Percentiles rank a stretch among this genome's conserved stretches.
Evolutionary conservation across 2,888 invertebrate species (phyloP).

Genomic region (Eupithecia exiguata): DNA sequence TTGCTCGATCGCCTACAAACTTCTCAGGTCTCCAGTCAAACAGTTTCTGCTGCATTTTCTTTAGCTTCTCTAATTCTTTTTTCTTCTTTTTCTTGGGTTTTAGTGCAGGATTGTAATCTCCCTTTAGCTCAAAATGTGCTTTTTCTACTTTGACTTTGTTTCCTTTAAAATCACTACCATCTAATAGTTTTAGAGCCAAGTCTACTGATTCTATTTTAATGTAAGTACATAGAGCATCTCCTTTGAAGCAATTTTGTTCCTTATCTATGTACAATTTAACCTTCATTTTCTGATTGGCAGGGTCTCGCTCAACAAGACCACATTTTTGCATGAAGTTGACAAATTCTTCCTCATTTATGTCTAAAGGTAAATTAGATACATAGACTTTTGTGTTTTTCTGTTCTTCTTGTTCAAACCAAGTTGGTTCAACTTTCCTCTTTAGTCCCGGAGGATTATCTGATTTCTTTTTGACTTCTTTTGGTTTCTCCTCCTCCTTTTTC

Average conservation of each 20-base stretch:
- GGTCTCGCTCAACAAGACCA: slow-evolving; percentile 96
- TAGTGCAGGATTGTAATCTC: slow-evolving; percentile 94
- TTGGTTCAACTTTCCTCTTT: slow-evolving; percentile 84
- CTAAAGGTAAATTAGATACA: slow-evolving; percentile 94
- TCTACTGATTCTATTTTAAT: slow-evolving; percentile 98
- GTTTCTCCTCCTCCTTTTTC: slow-evolving; percentile 57
- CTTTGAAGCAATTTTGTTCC: slow-evolving; percentile 92
- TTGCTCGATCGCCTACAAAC: slow-evolving; percentile 91
- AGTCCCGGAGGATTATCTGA: slow-evolving; percentile 74
- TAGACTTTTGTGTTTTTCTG: slow-evolving; percentile 96
- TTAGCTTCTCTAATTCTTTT: slow-evolving; percentile 94
- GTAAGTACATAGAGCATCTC: slow-evolving; percentile 98
- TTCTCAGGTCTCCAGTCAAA: slow-evolving; percentile 99
- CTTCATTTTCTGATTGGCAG: slow-evolving; percentile 90
- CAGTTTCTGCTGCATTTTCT: slow-evolving; percentile 96
- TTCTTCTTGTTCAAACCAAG: slow-evolving; percentile 97
- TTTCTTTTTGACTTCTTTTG: slow-evolving; percentile 61
- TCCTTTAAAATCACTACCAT: slow-evolving; percentile 92
- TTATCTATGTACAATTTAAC: slow-evolving; percentile 95
- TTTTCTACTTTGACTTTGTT: slow-evolving; percentile 93
- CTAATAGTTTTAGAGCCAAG: slow-evolving; percentile 94
- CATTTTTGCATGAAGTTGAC: slow-evolving; percentile 97
- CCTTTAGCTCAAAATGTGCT: slow-evolving; percentile 97
- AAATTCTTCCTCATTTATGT: slow-evolving; percentile 95
- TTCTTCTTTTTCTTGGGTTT: slow-evolving; percentile 96